Percentiles rank a stretch among this genome's conserved stretches.
Conservation (phyloP, 2,797 vertebrate species). For the Rhadinocentrus ornatus region DNA sequence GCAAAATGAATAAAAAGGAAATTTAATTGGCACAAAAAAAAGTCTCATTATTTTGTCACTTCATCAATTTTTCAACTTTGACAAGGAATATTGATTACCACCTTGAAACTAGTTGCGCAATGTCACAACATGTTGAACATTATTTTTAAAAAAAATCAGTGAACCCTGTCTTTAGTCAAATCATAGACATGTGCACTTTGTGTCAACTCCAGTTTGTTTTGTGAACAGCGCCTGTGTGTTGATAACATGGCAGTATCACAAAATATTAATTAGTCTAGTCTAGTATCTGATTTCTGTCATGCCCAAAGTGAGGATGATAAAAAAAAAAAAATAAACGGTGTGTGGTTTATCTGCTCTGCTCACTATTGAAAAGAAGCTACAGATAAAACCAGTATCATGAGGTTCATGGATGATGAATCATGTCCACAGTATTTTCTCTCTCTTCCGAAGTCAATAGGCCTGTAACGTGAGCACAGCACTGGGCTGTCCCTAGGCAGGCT, state of each 20-base stretch:
- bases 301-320: slow-evolving; percentile 79
- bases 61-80: slow-evolving; percentile 47
- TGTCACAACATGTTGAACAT: slow-evolving; percentile 2
- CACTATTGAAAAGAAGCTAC: slow-evolving; percentile 70
- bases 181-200: slow-evolving; percentile 44
- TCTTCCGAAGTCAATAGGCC: slow-evolving; percentile 80
- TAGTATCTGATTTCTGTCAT: slow-evolving; percentile 78
- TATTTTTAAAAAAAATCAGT: not conserved
- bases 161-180: slow-evolving; percentile 24
- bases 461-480: slow-evolving; percentile 81
- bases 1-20: slow-evolving; percentile 45
- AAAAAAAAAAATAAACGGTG: slow-evolving; percentile 58
- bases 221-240: slow-evolving; percentile 40
- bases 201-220: slow-evolving; percentile 63
- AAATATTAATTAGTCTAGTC: slow-evolving; percentile 80
- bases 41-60: slow-evolving; percentile 40
- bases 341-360: slow-evolving; percentile 70
- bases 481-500: slow-evolving; percentile 74
- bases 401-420: slow-evolving; percentile 83
- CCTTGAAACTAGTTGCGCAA: slow-evolving; percentile 54
- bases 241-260: slow-evolving; percentile 69
- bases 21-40: slow-evolving; percentile 47
- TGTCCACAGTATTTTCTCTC: slow-evolving; percentile 78
- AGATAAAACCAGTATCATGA: slow-evolving; percentile 80
- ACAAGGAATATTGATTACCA: slow-evolving; percentile 48